Evolutionary conservation across 2,113 vertebrate genomes (phyloP), one percentile per base, ranked within the genome.

Genomic region (Hiodon tergisus): DNA sequence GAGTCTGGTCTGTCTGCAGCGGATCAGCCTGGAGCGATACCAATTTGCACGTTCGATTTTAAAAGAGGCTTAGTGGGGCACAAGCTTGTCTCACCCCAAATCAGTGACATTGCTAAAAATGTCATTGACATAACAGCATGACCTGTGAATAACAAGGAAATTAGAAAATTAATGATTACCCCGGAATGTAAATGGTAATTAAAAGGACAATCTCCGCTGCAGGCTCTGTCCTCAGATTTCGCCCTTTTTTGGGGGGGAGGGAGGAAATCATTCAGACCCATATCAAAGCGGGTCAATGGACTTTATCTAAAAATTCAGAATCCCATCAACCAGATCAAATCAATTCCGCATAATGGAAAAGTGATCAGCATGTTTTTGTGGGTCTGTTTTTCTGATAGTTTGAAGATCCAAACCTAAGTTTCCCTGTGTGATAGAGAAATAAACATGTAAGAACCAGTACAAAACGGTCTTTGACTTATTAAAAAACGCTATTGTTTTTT

Each of bases 151-250:
- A 89, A 90, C 89, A 85, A 90, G 88, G 81, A 90, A 89, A 87
- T 87, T 89, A 86, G 89, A 92, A 92, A 93, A 91, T 90, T 89
- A 93, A 94, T 91, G 93, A 93, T 93, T 91, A 90, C 82, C 87
- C 85, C 84, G 83, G 88, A 89, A 90, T 93, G 91, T 90, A 94
- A 93, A 93, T 93, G 93, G 90, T 87, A 90, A 92, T 93, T 93
- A 93, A 93, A 31, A 94, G 93, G 92, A 90, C 92, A 91, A 47
- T 79, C 60, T 82, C 81, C 78, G 90, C 93, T 89, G 86, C 89
- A 88, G 93, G 93, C 92, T 84, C 17, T 86, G 90, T 90, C 93
- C 88, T 83, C 86, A 89, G 86, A 77, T 81, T 82, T 83, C 87
- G 85, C 84, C 81, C 81, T 92, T 88, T 87, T 87, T 91, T 88